Conservation (phyloP, 2,113 vertebrate species). For the Epinephelus lanceolatus region DNA sequence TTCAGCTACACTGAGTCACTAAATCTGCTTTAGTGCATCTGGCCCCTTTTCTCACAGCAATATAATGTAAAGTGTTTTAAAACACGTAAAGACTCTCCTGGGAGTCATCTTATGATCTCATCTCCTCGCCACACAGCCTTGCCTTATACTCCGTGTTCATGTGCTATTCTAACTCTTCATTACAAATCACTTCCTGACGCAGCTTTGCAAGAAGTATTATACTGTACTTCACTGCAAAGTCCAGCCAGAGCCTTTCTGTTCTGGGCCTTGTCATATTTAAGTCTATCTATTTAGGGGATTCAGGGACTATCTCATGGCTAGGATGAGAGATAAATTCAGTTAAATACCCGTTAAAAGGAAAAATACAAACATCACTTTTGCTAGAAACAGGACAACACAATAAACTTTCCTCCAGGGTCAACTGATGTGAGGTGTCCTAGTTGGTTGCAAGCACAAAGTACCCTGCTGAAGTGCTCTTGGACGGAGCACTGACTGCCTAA, state of each 20-base stretch:
- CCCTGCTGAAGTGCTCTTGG: too few relatives aligned
- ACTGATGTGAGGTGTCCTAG: background rate
- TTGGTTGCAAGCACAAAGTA: too few relatives aligned
- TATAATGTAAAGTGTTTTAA: background rate
- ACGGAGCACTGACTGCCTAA: background rate
- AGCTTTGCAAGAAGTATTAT: background rate
- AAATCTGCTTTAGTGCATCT: conserved; percentile 4
- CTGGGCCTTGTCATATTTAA: background rate
- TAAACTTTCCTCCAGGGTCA: background rate
- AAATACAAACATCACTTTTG: background rate
- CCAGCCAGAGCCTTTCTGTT: background rate
- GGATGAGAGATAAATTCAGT: background rate
- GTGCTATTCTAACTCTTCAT: background rate
- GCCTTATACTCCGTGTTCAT: background rate
- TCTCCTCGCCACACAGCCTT: background rate
- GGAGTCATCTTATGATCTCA: conserved; percentile 2
- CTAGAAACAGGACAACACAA: background rate
- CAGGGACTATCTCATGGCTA: background rate
- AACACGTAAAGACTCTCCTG: background rate
- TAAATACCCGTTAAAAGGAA: background rate
- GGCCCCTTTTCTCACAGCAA: background rate
- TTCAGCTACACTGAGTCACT: background rate
- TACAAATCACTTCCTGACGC: background rate
- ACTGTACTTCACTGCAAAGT: background rate
- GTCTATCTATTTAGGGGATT: background rate